Evolutionary conservation across 2,113 vertebrate species (phyloP), one percentile per base, ranked within the genome.

Genomic region (Pipra filicauda): DNA sequence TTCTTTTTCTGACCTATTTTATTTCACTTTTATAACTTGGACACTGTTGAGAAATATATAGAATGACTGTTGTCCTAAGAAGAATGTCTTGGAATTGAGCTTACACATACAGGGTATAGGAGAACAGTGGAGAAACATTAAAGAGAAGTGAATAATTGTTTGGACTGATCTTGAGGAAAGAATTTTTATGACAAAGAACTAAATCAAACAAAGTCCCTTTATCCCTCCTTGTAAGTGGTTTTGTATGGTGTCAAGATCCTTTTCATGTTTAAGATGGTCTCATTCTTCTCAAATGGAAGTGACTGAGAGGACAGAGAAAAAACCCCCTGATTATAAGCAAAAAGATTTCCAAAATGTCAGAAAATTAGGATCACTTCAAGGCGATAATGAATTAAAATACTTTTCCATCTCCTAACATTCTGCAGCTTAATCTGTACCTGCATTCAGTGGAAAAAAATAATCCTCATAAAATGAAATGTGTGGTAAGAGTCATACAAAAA

Each of bases 341-440:
- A 95, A 84, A 74, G 6, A 96, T 89, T 96, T 97, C 52, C 62
- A 94, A 93, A 93, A 71, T 93, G 66, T 81, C 86, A 89, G 67
- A 81, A 33, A 69, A 75, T 73, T 74, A 95, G 57, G 33, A 93
- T 94, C 70, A 62, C 37, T 91, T 95, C 65, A 82, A 88, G 67
- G 41, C 3, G 11, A 41, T 26, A 86, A 85, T 44, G n/a, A 70
- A 79, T 92, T 94, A 72, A 95, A 94, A 82, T 49, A 59, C 43
- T 91, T 96, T 80, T 94, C 91, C 61, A 33, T 80, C 46, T 89
- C 35, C 72, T 62, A 85, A 43, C 23, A 74, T 95, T 97, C 48
- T 93, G 57, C 8, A 39, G 49, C 76, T 97, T 75, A 92, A 62
- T 85, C 33, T 64, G 66, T 84, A 93, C 37, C 58, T 94, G 43